Conservation (phyloP, 2,888 invertebrate genomes). For the Chloroclystis v-ata region DNA sequence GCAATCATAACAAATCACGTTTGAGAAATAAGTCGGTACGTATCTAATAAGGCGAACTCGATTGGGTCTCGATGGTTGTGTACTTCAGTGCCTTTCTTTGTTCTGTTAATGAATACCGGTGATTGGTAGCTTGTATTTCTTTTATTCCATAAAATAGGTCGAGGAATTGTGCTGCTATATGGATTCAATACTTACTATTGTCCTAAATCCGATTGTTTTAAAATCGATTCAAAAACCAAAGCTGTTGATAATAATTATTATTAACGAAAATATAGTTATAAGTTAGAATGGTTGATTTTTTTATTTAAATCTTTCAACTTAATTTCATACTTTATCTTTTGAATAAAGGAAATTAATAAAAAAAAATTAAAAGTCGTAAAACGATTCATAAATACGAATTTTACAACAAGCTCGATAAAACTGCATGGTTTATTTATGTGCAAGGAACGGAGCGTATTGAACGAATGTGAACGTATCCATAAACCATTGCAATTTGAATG, state of each 20-base stretch:
- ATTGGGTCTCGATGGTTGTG: constrained; percentile 8
- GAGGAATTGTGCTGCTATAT: not conserved
- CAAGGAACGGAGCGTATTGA: too few species aligned
- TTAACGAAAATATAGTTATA: too few species aligned
- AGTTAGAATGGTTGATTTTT: too few species aligned
- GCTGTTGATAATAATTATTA: not conserved
- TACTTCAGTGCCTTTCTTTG: constrained; percentile 9
- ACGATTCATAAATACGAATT: too few species aligned
- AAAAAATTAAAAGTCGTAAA: too few species aligned
- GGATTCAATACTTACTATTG: not conserved
- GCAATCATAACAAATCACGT: constrained; percentile 26
- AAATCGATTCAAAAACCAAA: not conserved
- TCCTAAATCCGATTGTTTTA: not conserved
- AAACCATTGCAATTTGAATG: constrained; percentile 7
- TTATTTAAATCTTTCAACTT: too few species aligned
- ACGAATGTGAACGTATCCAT: not conserved
- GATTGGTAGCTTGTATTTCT: constrained; percentile 5
- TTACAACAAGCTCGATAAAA: not conserved
- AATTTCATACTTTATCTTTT: too few species aligned
- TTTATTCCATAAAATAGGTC: constrained; percentile 5
- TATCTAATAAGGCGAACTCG: constrained; percentile 11
- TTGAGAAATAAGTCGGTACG: constrained; percentile 4
- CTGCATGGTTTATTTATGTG: too few species aligned
- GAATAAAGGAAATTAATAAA: too few species aligned
- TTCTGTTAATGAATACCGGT: constrained; percentile 8